Evolutionary conservation across 2,113 vertebrate species (phyloP), one percentile per base, ranked within the genome.

Genomic region (Theropithecus gelada): DNA sequence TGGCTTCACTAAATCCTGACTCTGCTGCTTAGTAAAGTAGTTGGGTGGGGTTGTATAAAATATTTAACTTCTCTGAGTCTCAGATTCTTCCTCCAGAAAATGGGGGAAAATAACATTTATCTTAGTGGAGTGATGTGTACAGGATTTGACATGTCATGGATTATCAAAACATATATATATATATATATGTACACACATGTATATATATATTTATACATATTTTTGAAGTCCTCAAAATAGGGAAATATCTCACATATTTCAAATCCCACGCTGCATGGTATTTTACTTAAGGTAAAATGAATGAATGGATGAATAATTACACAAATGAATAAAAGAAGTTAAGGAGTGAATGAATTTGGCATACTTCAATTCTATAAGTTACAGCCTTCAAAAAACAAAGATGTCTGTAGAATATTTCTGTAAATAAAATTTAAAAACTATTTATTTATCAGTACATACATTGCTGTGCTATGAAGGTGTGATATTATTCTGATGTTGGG

Each of bases 181-280:
- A 23, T 72, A 17, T 23, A 18, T 30, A 50, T 43, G 3, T 52
- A 35, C 59, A 35, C 43, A 23, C 55, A 23, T 32, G 18, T n/a
- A 50, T 68, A 35, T 68, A 68, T 17, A 68, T 38, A 70, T 70
- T 18, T 70, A 38, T 38, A 70, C n/a, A 59, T 82, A 76, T 8
- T 35, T 90, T 92, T 92, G 11, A 72, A 87, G 48, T 61, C n/a
- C 52, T 87, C 75, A 79, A 92, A 92, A 73, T 59, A 88, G 35
- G 22, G 64, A 64, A 91, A 52, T 40, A n/a, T n/a, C 35, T 89
- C 27, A 75, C 50, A 83, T 95, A 13, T 81, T 55, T 52, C 22
- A n/a, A 81, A 81, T 16, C 7, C 8, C 11, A 52, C 52, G 40
- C 18, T 55, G 12, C 27, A 87, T 20, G 59, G 38, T 14, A 73